A percentile compares a stretch with the other conserved stretches of the same genome.
These are phyloP conservation scores for Oreochromis mossambicus DNA, from an alignment of 2,797 vertebrate species.

Conservation along the genomic window DNA sequence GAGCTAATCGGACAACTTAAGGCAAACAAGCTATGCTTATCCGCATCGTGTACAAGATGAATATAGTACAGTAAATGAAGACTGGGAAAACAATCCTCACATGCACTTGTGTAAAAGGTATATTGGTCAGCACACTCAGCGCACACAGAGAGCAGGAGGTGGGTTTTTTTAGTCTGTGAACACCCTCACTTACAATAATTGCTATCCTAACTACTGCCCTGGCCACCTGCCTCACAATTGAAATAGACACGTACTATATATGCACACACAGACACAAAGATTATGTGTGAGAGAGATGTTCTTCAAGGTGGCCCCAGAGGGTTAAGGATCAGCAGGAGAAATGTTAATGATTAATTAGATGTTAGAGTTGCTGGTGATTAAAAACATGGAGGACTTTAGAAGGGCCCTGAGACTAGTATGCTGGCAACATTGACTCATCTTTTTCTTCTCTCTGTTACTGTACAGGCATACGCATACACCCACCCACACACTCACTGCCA, in stretches of 20 bases:
- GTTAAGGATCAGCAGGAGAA: slow-evolving; percentile 71
- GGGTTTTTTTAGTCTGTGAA: background rate
- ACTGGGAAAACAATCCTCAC: background rate
- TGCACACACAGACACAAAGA: slow-evolving; percentile 12
- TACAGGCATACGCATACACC: slow-evolving; percentile 29
- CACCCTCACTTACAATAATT: slow-evolving; percentile 16
- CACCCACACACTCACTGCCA: slow-evolving; percentile 46
- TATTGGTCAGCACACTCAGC: background rate
- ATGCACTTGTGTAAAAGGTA: background rate
- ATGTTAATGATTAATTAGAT: slow-evolving; percentile 85
- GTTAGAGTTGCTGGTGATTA: slow-evolving; percentile 78
- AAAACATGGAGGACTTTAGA: slow-evolving; percentile 72
- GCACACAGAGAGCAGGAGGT: background rate
- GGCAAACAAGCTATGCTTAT: background rate
- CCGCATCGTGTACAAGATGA: background rate
- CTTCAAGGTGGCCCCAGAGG: slow-evolving; percentile 64
- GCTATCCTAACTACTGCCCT: slow-evolving; percentile 2
- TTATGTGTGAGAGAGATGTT: slow-evolving; percentile 45
- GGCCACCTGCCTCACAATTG: background rate
- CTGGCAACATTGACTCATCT: slow-evolving; percentile 57
- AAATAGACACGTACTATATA: background rate
- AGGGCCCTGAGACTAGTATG: slow-evolving; percentile 59
- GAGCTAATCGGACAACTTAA: background rate
- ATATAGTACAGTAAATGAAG: background rate
- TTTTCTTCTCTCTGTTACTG: slow-evolving; percentile 44